These are phyloP conservation scores for Thymallus thymallus DNA, from an alignment of 2,113 vertebrate genomes.

Conservation along the genomic window DNA sequence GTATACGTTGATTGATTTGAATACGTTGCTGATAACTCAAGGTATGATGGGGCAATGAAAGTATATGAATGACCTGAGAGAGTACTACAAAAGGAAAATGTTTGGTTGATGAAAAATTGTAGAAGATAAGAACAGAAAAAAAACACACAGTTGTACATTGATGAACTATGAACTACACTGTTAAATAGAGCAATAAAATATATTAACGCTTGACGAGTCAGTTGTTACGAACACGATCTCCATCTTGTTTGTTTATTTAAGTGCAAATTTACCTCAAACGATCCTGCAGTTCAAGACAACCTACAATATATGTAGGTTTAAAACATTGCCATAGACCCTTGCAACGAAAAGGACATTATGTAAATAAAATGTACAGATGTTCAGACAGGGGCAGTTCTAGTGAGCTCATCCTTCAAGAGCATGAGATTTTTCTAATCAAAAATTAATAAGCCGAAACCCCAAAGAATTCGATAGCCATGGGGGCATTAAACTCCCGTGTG, in stretches of 20 bases:
- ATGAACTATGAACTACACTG: too few relatives aligned
- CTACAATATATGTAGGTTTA: too few relatives aligned
- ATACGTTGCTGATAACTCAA: neutral
- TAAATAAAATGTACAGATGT: too few relatives aligned
- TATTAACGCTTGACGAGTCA: neutral
- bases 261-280: neutral
- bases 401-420: too few relatives aligned
- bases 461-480: neutral
- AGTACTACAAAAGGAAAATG: too few relatives aligned
- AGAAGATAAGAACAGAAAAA: too few relatives aligned
- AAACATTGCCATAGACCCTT: too few relatives aligned
- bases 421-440: neutral
- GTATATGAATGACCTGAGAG: neutral
- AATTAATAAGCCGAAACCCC: neutral
- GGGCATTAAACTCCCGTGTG: neutral
- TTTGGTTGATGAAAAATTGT: too few relatives aligned
- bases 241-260: neutral
- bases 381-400: too few relatives aligned
- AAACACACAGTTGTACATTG: too few relatives aligned
- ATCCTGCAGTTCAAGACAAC: neutral
- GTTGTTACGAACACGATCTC: neutral
- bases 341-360: too few relatives aligned
- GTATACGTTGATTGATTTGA: neutral
- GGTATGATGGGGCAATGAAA: neutral
- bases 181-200: neutral